phyloP scores from a whole-genome alignment of 2,888 invertebrate species.

The Lamellibrachia satsuma region DNA sequence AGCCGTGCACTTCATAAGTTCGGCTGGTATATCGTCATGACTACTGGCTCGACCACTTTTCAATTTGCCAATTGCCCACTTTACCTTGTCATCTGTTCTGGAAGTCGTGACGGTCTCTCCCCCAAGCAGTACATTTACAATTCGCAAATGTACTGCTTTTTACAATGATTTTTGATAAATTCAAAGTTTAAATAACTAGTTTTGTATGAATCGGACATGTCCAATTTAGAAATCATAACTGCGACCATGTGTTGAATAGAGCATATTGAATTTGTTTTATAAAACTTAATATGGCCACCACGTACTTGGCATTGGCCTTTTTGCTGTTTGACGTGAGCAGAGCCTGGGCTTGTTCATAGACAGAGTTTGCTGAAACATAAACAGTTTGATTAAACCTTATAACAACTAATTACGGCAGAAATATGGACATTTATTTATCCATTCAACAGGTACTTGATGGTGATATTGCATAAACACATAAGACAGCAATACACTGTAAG shows the following conservation, averaged over 20 bases:
- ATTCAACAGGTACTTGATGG: neutral
- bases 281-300: neutral
- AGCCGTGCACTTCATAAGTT: no score
- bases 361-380: conserved; percentile 22
- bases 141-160: no score
- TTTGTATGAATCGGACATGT: no score
- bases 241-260: neutral
- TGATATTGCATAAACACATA: neutral
- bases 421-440: neutral
- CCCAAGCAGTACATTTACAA: neutral
- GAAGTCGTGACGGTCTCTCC: neutral
- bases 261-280: neutral
- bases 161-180: no score
- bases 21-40: no score
- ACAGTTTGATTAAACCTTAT: conserved; percentile 24
- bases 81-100: neutral
- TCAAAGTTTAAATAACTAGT: no score
- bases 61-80: neutral
- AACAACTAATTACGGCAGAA: neutral
- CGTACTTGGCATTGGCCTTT: conserved; percentile 30
- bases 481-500: neutral
- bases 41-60: no score
- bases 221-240: no score
- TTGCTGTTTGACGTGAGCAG: conserved; percentile 24
- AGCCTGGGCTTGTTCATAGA: conserved; percentile 31